Evolutionary conservation across 2,888 invertebrate species (phyloP).

Genomic region (Lissocephala sabroskyi): DNA sequence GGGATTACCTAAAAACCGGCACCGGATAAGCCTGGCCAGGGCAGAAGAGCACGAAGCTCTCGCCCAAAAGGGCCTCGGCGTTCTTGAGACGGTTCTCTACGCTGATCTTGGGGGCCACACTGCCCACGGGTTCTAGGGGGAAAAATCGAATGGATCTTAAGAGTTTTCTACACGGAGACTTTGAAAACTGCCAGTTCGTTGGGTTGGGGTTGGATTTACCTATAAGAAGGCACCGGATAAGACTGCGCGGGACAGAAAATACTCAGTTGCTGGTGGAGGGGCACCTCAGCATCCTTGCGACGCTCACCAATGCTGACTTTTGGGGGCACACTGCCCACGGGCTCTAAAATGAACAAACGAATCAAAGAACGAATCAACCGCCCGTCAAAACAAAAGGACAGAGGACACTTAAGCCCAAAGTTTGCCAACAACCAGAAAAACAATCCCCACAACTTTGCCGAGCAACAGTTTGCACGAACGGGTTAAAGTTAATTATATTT

Average conservation of each 20-base stretch:
- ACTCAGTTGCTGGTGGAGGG: slow-evolving; percentile 74
- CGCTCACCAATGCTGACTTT: slow-evolving; percentile 76
- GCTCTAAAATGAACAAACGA: too few relatives aligned
- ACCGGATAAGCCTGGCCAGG: slow-evolving; percentile 82
- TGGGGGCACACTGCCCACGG: slow-evolving; percentile 74
- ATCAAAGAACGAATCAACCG: too few relatives aligned
- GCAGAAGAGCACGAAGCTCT: slow-evolving; percentile 79
- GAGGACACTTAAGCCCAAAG: too few relatives aligned
- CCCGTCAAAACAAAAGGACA: too few relatives aligned
- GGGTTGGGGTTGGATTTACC: slow-evolving; percentile 72
- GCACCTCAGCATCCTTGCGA: slow-evolving; percentile 74
- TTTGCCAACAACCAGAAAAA: background rate
- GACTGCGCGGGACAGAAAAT: slow-evolving; percentile 84
- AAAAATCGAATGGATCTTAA: slow-evolving; percentile 42
- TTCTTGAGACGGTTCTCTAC: slow-evolving; percentile 77
- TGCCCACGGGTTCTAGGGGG: slow-evolving; percentile 75
- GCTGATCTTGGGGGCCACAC: slow-evolving; percentile 73
- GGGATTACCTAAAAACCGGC: slow-evolving; percentile 79
- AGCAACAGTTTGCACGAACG: background rate
- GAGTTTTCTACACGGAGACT: background rate
- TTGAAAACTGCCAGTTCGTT: slow-evolving; percentile 2
- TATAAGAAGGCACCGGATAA: slow-evolving; percentile 81
- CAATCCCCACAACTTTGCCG: slow-evolving; percentile 28
- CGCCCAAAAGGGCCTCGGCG: slow-evolving; percentile 68
- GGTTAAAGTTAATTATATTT: slow-evolving; percentile 32